Evolutionary conservation across 2,797 vertebrate species (phyloP).

Genomic region (Lagorchestes hirsutus): DNA sequence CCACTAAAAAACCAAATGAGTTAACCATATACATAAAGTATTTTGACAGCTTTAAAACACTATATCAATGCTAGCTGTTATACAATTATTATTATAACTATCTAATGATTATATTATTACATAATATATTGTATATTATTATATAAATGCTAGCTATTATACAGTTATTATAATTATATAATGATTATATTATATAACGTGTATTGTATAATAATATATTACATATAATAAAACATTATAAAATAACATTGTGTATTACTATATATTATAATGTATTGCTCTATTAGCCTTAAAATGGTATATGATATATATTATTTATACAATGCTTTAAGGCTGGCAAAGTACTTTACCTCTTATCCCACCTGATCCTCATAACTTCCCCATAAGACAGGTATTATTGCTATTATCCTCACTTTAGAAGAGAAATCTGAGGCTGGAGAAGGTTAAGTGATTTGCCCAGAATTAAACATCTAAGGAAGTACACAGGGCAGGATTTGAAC

Average conservation of each 20-base stretch:
- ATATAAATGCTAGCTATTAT: no score
- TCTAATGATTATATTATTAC: not conserved
- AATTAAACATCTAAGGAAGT: not conserved
- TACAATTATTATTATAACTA: not conserved
- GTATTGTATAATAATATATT: no score
- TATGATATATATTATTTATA: not conserved
- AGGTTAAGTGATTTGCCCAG: not conserved
- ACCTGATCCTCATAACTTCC: not conserved
- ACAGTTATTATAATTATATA: not conserved
- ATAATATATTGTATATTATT: no score
- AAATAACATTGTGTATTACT: no score
- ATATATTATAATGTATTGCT: not conserved
- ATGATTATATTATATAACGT: not conserved
- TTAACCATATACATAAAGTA: not conserved
- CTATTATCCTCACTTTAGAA: not conserved
- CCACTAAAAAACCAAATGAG: not conserved
- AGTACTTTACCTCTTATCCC: not conserved
- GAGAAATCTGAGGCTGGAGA: not conserved
- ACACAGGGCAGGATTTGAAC: not conserved
- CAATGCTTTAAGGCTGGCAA: not conserved
- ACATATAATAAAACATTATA: no score
- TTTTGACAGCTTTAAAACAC: not conserved
- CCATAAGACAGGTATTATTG: not conserved
- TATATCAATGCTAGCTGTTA: not conserved
- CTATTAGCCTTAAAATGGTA: not conserved